A percentile compares a stretch with the other conserved stretches of the same genome.
These are phyloP conservation scores for Pteromalus puparum DNA, from an alignment of 1,140 invertebrate genomes.

Conservation along the genomic window DNA sequence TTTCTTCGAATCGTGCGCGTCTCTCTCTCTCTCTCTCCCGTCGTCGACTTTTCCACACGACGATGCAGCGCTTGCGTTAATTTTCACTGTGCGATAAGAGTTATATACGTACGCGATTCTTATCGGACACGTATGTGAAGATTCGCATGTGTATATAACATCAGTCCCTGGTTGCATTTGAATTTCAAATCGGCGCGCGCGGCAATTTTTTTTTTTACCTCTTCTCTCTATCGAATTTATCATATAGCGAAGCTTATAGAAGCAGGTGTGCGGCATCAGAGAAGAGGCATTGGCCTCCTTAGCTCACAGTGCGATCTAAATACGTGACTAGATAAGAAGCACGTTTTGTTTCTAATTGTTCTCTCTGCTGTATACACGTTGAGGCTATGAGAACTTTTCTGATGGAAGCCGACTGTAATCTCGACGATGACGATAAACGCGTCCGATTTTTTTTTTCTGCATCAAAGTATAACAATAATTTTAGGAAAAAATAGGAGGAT, in stretches of 20 bases:
- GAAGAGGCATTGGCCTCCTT: constrained; percentile 32
- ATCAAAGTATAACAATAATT: not conserved
- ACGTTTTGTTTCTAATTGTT: not conserved
- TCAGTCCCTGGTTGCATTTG: not conserved
- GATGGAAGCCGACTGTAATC: too few species aligned
- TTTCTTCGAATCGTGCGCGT: too few species aligned
- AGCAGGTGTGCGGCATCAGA: not conserved
- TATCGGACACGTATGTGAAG: not conserved
- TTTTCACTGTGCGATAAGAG: constrained; percentile 6
- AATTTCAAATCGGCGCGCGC: not conserved
- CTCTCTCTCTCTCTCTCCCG: not conserved
- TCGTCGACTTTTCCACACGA: not conserved
- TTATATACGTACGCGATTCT: not conserved
- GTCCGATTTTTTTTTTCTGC: not conserved
- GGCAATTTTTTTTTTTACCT: not conserved
- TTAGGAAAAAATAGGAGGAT: not conserved
- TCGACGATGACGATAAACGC: not conserved
- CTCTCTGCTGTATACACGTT: not conserved
- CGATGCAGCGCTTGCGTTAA: not conserved
- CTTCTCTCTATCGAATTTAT: not conserved
- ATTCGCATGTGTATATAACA: not conserved
- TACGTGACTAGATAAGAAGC: not conserved
- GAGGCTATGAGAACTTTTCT: not conserved
- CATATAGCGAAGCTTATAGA: too few species aligned
- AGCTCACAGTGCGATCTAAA: not conserved